Base-by-base conservation (phyloP, 2,113 vertebrate species). In the Salvator merianae region DNA sequence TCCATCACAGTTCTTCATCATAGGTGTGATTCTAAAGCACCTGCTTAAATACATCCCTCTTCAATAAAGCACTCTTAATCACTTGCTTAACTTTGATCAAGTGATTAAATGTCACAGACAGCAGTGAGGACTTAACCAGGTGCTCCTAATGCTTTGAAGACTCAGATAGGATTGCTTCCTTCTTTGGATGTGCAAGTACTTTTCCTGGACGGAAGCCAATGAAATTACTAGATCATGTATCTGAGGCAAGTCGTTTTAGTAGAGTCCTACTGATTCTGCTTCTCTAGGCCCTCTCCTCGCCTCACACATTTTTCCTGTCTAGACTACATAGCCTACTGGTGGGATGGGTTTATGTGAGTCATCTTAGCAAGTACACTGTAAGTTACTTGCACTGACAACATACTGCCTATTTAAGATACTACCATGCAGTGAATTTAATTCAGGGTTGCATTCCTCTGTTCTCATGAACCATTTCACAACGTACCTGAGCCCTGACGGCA, bases 61-160 rank as follows among this genome's bases (percentile, higher is more conserved):
- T 63, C 83, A 12, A 34, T 26, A 85, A 65, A 72, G 74, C 38
- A 34, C 66, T 71, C 79, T 72, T 77, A 63, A 82, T 47, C 85
- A 63, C 22, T 4, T 71, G 73, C 65, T 82, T 82, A 86, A 77
- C 26, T 62, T 36, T 47, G 79, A 82, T 77, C 79, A 72, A 77
- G 79, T 82, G 79, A 62, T 86, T 71, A 62, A 77, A 77, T 82
- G 71, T 76, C 73, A 62, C n/a, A 34, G 36, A 6, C 18, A 77
- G 43, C 73, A 62, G 14, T 47, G 79, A 16, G 65, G 79, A 82
- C 63, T 76, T 77, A 62, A 86, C 79, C 79, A 86, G 50, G 79
- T 77, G 79, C 65, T 79, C 30, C 65, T 70, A 50, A 77, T 63
- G 65, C 36, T 82, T 77, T 77, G 65, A 62, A 50, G 79, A 16